Percentiles rank a stretch among this genome's conserved stretches.
phyloP scores from a whole-genome alignment of 1,140 invertebrate genomes.

The Camponotus pennsylvanicus region DNA sequence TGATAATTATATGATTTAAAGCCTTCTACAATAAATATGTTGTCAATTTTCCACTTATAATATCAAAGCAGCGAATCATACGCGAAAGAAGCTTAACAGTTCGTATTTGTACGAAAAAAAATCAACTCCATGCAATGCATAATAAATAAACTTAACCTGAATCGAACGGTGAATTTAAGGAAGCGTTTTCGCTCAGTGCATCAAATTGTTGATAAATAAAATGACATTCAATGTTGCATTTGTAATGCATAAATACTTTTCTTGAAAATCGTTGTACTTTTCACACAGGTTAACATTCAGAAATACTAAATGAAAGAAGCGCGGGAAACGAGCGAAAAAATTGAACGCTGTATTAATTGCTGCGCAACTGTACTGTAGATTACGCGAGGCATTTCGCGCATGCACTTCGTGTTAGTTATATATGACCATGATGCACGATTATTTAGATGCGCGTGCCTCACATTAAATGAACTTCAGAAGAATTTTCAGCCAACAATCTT shows the following conservation, averaged over 20 bases:
- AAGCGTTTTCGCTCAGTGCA: background rate
- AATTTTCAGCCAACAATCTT: no score
- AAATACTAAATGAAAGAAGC: background rate
- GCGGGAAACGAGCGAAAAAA: background rate
- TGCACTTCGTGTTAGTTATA: background rate
- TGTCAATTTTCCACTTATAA: background rate
- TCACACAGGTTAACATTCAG: background rate
- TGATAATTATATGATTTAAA: no score
- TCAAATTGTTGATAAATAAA: background rate
- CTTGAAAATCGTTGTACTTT: background rate
- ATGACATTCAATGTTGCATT: background rate
- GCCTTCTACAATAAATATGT: no score
- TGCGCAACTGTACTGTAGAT: background rate
- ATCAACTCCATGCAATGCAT: background rate
- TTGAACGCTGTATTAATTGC: background rate
- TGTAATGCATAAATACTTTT: background rate
- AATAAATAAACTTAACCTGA: constrained; percentile 54
- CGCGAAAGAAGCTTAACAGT: background rate
- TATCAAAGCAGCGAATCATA: background rate
- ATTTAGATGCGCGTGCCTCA: no score
- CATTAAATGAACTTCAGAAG: no score
- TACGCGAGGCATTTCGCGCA: background rate
- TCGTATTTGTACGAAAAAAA: no score
- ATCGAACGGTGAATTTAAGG: background rate
- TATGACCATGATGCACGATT: no score